Evolutionary conservation across 2,113 vertebrate species (phyloP), one percentile per base, ranked within the genome.

Genomic region (Zonotrichia leucophrys): DNA sequence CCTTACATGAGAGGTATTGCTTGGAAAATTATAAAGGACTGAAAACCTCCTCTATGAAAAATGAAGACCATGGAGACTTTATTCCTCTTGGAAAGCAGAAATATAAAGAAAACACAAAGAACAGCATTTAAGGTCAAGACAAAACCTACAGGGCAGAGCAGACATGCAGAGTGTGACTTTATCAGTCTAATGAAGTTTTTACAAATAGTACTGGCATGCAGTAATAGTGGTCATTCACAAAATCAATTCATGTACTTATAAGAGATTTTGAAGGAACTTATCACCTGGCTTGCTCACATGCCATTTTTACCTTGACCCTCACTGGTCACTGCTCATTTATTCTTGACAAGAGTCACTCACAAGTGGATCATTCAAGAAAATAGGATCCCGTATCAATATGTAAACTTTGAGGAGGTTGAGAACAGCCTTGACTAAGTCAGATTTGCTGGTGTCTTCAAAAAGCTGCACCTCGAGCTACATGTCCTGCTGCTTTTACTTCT

Each of bases 41-140:
- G 18, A 42, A 64, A 72, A 58, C 3, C 10, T 87, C 35, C 41
- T 44, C 10, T 25, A 12, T 5, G 60, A 56, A 52, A 44, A 92
- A 84, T 12, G 20, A 78, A 74, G 33, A 59, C 12, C 0, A 0
- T 0, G 0, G 14, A 83, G 37, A 72, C 10, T 7, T 35, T 42
- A 35, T n/a, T 68, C 18, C 10, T n/a, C 42, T n/a, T 49, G 10
- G 41, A 44, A 64, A 60, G 22, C 5, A 82, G n/a, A 75, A 24
- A 8, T 30, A 22, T 16, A 62, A 37, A 33, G 30, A 72, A 81
- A 92, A 46, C 18, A 25, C 9, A 41, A 39, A 33, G 19, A 72
- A 68, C 81, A 42, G 0, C 5, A 67, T n/a, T 67, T 55, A 63
- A 78, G 21, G 9, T 24, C 23, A 78, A 70, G 72, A n/a, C 9